Percentiles rank a stretch among this genome's conserved stretches.
Conservation (phyloP, 2,113 vertebrate genomes). For the Glareola pratincola region DNA sequence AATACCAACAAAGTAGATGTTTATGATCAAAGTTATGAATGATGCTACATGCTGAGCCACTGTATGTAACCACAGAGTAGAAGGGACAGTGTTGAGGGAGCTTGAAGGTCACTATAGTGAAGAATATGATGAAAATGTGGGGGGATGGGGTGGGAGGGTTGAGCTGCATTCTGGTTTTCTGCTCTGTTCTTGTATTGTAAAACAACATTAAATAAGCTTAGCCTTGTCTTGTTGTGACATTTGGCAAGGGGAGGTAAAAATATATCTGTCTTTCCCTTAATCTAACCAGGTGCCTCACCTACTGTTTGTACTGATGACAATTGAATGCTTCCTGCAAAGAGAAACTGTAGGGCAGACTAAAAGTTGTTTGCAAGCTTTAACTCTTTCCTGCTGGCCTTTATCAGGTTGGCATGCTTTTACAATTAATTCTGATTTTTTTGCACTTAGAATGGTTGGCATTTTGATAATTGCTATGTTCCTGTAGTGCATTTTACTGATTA, state of each 20-base stretch:
- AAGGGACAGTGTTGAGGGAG: neutral
- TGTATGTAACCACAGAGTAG: neutral
- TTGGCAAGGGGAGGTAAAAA: neutral
- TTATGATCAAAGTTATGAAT: neutral
- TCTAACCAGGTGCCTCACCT: neutral
- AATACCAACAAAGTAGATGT: neutral
- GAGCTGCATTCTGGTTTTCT: neutral
- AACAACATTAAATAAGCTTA: neutral
- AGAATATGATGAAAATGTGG: neutral
- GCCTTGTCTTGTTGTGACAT: neutral
- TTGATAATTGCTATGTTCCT: neutral
- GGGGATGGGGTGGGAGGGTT: neutral
- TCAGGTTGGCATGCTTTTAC: neutral
- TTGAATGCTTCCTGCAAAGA: slow-evolving; percentile 13
- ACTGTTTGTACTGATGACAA: neutral
- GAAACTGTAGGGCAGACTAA: neutral
- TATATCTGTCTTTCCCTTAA: neutral
- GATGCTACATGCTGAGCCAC: neutral
- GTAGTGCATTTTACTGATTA: neutral
- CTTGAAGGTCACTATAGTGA: neutral
- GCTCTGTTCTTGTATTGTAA: neutral
- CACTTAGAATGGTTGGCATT: neutral
- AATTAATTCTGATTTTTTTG: neutral
- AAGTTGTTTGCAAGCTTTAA: neutral
- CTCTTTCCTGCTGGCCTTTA: slow-evolving; percentile 15